These are phyloP conservation scores for Metallyticus violacea DNA, from an alignment of 2,888 invertebrate species.

Conservation along the genomic window DNA sequence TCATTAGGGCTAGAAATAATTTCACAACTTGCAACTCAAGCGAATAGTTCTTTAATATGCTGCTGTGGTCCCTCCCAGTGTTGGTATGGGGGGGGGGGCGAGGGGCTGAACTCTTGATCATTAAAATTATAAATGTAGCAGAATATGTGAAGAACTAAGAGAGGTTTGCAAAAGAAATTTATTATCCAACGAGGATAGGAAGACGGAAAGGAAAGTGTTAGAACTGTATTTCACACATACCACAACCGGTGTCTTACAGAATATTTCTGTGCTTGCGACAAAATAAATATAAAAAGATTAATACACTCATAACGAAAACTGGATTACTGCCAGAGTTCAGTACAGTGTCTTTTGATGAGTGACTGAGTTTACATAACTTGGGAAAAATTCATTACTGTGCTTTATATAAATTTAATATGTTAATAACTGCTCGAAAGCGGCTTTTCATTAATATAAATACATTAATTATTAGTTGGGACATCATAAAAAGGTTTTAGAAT, in stretches of 20 bases:
- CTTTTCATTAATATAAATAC: too few relatives aligned
- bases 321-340: not conserved
- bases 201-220: not conserved
- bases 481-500: too few relatives aligned
- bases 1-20: constrained; percentile 11
- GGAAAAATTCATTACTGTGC: too few relatives aligned
- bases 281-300: constrained; percentile 1
- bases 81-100: not conserved
- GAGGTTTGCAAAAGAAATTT: constrained; percentile 18
- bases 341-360: not conserved
- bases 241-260: not conserved
- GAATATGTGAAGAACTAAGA: constrained; percentile 11
- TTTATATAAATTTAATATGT: too few relatives aligned
- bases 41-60: constrained; percentile 1
- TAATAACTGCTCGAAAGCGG: too few relatives aligned
- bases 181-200: not conserved
- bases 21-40: constrained; percentile 1
- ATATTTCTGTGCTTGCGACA: not conserved
- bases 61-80: not conserved
- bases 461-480: too few relatives aligned
- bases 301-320: not conserved
- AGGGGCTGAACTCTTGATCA: too few relatives aligned
- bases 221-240: constrained; percentile 4
- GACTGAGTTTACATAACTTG: not conserved
- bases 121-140: constrained; percentile 19